Evolutionary conservation across 1,140 invertebrate species (phyloP), one percentile per base, ranked within the genome.

Genomic region (Bombus terrestris): DNA sequence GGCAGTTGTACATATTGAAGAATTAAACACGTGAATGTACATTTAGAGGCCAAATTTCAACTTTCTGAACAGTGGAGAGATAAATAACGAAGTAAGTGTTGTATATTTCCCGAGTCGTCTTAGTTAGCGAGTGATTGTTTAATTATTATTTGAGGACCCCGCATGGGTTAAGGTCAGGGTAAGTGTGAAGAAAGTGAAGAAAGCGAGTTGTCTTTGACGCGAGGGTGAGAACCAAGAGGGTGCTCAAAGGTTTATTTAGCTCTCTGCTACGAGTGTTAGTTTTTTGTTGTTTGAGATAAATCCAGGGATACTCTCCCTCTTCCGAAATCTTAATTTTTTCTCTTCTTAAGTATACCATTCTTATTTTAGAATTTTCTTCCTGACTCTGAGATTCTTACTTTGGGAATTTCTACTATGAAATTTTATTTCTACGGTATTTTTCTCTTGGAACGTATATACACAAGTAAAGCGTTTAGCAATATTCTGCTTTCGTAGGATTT

Each of bases 201-300:
- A 37, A 15, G 18, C 25, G 25, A 32, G n/a, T n/a, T n/a, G 39
- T 37, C 37, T 25, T 37, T 28, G 13, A n/a, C 41, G 25, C 25
- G 35, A 37, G 77, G 41, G 41, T 28, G 62, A 66, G 41, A 37
- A 68, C 9, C 59, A 37, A 43, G 77, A 68, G 77, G 41, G 41
- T 79, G 41, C n/a, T 35, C 62, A 15, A 18, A 37, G 41, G 25
- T 79, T 79, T 79, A n/a, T 43, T 66, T 66, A 79, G 13, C 76
- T 39, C 77, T 43, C 12, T 15, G 41, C 8, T n/a, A 18, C 41
- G 25, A 81, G 64, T 71, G 47, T 69, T 80, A 66, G n/a, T 57
- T 68, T 68, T 71, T 81, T 39, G 35, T 53, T 37, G 62, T 32
- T 25, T 18, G 12, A 22, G 25, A 35, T 57, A 77, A 57, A n/a